Conservation (phyloP, 53 echinoderm and acorn worm species). For the Astropecten irregularis region DNA sequence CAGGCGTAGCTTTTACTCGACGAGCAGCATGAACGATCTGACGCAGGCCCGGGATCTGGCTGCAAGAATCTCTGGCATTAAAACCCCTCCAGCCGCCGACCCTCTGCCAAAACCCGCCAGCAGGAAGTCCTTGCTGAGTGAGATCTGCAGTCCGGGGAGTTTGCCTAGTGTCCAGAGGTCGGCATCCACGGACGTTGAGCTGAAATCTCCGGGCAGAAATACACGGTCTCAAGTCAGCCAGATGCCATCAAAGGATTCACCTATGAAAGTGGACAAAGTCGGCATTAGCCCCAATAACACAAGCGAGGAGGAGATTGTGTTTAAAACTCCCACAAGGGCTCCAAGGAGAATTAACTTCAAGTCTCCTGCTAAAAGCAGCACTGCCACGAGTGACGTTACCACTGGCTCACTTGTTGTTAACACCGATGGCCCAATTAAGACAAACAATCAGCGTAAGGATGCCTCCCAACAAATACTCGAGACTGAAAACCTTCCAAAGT, state of each 20-base stretch:
- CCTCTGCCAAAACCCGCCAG: background rate
- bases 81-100: background rate
- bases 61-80: slow-evolving; percentile 38
- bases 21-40: background rate
- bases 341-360: slow-evolving; percentile 20
- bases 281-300: background rate
- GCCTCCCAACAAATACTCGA: background rate
- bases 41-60: background rate
- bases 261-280: background rate
- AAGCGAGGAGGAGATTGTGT: slow-evolving; percentile 3
- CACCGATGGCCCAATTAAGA: too few relatives aligned
- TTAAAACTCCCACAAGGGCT: slow-evolving; percentile 44
- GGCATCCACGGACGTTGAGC: background rate
- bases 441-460: background rate
- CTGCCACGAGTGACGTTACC: background rate
- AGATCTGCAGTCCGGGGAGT: slow-evolving; percentile 43
- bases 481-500: background rate
- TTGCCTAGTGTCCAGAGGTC: background rate
- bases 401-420: too few relatives aligned
- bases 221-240: slow-evolving; percentile 43
- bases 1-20: slow-evolving; percentile 41
- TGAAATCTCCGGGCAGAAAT: slow-evolving; percentile 48
- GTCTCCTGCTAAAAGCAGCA: background rate
- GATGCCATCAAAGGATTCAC: slow-evolving; percentile 9
- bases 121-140: slow-evolving; percentile 17